phyloP scores from a whole-genome alignment of 2,797 vertebrate species.

The Gila robusta region DNA sequence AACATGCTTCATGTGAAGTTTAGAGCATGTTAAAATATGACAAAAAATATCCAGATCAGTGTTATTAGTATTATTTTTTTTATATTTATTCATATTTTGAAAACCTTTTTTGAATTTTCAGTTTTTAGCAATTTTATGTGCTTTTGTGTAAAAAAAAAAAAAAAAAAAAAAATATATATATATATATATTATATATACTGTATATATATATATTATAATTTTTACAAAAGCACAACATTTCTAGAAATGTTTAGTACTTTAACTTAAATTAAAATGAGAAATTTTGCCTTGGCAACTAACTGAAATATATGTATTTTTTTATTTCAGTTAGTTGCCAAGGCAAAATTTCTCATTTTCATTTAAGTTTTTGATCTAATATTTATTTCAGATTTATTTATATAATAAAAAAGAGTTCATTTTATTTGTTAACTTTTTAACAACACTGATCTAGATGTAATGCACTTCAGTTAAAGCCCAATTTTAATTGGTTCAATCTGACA shows the following conservation, averaged over 20 bases:
- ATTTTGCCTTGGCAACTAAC: background rate
- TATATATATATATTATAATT: too few species aligned
- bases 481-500: background rate
- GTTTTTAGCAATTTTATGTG: too few species aligned
- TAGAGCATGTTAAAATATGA: background rate
- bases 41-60: background rate
- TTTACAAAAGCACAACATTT: too few species aligned
- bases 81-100: too few species aligned
- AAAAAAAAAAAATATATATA: too few species aligned
- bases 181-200: too few species aligned
- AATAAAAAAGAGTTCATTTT: background rate
- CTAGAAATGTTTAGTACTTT: background rate
- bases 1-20: background rate
- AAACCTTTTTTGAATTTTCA: too few species aligned
- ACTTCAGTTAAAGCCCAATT: background rate
- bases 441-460: background rate
- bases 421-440: too few species aligned
- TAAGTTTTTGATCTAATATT: background rate
- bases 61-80: background rate
- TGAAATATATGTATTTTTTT: too few species aligned
- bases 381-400: too few species aligned
- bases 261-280: background rate
- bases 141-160: too few species aligned
- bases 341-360: too few species aligned
- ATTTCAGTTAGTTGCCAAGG: background rate